Conservation (phyloP, 2,888 invertebrate species). For the Polymixis lichenea region DNA sequence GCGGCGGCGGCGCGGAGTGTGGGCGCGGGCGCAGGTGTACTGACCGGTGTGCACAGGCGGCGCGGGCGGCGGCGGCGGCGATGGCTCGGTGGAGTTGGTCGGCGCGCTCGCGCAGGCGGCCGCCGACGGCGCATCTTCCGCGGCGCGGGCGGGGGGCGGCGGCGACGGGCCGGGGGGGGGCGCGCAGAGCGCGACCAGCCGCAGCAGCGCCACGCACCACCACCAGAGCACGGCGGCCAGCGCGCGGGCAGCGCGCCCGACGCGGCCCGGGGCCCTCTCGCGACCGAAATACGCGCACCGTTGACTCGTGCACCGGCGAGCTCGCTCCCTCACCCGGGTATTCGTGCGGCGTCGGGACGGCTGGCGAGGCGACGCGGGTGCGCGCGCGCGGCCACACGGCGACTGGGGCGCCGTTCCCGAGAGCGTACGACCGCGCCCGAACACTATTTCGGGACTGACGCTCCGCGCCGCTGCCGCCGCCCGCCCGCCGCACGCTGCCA, state of each 20-base stretch:
- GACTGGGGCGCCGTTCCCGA: constrained; percentile 89
- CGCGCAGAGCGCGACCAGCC: constrained; percentile 89
- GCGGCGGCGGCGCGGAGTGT: constrained; percentile 31
- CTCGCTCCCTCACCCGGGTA: constrained; percentile 82
- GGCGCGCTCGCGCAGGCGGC: constrained; percentile 86
- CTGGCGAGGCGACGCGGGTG: constrained; percentile 87
- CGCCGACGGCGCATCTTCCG: constrained; percentile 86
- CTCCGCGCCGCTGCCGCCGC: constrained; percentile 87
- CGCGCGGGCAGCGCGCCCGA: constrained; percentile 89
- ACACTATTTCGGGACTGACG: constrained; percentile 90
- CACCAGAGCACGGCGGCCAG: constrained; percentile 90
- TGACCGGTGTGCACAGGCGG: constrained; percentile 84
- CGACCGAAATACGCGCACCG: constrained; percentile 89
- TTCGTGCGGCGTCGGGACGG: constrained; percentile 81
- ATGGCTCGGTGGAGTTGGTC: constrained; percentile 82
- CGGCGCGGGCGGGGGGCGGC: constrained; percentile 86
- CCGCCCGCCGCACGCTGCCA: constrained; percentile 89
- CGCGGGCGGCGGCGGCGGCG: constrained; percentile 78
- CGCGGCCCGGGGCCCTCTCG: constrained; percentile 88
- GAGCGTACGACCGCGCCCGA: constrained; percentile 88
- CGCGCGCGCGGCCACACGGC: constrained; percentile 90
- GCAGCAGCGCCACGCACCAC: constrained; percentile 90
- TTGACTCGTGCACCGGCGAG: constrained; percentile 81
- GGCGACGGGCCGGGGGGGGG: constrained; percentile 87
- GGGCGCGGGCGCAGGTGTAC: constrained; percentile 71